phyloP scores from a whole-genome alignment of 2,888 invertebrate species.

The Agrilus cyanescens region DNA sequence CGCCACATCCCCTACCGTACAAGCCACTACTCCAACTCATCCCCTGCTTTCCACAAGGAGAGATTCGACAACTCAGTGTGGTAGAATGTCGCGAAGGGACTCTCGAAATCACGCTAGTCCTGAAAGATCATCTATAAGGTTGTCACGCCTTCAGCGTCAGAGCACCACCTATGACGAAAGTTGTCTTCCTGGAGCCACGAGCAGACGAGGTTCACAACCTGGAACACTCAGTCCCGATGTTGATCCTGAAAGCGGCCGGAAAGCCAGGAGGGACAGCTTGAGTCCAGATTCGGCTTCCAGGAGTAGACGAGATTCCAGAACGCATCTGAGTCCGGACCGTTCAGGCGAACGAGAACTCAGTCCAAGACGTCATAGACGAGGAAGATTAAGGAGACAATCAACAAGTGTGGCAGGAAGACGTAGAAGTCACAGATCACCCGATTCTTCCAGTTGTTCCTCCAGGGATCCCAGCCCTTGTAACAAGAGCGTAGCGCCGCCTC shows the following conservation, averaged over 20 bases:
- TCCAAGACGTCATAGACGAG: slow-evolving; percentile 58
- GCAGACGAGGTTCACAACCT: slow-evolving; percentile 71
- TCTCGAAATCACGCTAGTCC: slow-evolving; percentile 55
- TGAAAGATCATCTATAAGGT: slow-evolving; percentile 40
- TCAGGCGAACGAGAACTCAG: slow-evolving; percentile 71
- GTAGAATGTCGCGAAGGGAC: slow-evolving; percentile 50
- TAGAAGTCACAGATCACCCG: slow-evolving; percentile 45
- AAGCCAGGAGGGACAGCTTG: slow-evolving; percentile 73
- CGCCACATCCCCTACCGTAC: slow-evolving; percentile 62
- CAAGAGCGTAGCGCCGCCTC: slow-evolving; percentile 40
- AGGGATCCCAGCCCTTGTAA: slow-evolving; percentile 77
- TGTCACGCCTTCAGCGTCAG: slow-evolving; percentile 59
- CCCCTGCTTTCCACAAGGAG: slow-evolving; percentile 46
- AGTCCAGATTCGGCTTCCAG: slow-evolving; percentile 81
- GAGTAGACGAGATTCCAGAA: slow-evolving; percentile 60
- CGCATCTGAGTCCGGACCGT: slow-evolving; percentile 70
- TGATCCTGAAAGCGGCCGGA: slow-evolving; percentile 48
- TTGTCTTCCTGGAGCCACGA: slow-evolving; percentile 49
- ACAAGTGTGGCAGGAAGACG: slow-evolving; percentile 57
- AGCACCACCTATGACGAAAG: slow-evolving; percentile 84
- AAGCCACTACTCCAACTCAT: slow-evolving; percentile 39
- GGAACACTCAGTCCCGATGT: slow-evolving; percentile 71
- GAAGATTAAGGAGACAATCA: slow-evolving; percentile 64
- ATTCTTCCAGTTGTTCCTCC: slow-evolving; percentile 68
- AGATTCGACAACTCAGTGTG: slow-evolving; percentile 79